Percentiles rank a stretch among this genome's conserved stretches.
Conservation (phyloP, 2,797 vertebrate species). For the Melanotaenia parkinsoni region DNA sequence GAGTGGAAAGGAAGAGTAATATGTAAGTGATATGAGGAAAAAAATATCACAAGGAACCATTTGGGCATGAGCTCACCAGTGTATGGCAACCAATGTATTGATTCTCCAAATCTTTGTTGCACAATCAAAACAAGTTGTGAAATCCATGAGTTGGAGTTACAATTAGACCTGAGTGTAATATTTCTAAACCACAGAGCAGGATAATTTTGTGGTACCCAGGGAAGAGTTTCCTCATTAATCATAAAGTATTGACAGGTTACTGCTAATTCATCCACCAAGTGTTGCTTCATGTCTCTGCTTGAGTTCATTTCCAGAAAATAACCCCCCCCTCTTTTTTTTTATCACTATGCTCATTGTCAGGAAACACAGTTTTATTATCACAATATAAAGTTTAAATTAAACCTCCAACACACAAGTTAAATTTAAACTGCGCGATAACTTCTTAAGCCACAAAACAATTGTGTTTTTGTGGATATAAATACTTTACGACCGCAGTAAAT, state of each 20-base stretch:
- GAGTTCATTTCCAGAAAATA: slow-evolving; percentile 3
- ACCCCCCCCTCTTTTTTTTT: not conserved
- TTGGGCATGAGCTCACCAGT: slow-evolving; percentile 59
- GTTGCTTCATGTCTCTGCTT: slow-evolving; percentile 20
- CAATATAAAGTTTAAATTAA: not conserved
- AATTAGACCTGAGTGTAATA: slow-evolving; percentile 36
- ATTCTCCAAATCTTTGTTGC: slow-evolving; percentile 60
- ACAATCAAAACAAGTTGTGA: slow-evolving; percentile 68
- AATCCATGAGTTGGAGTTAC: slow-evolving; percentile 38
- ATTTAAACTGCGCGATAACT: not conserved
- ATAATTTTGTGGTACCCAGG: slow-evolving; percentile 2
- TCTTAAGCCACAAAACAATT: not conserved
- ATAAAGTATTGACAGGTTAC: slow-evolving; percentile 28
- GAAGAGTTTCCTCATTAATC: slow-evolving; percentile 31
- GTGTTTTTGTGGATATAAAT: not conserved
- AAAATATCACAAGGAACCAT: slow-evolving; percentile 52
- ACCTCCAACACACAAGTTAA: not conserved
- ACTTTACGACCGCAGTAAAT: not conserved
- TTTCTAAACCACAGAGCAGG: slow-evolving; percentile 23
- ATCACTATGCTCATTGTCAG: not conserved
- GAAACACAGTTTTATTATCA: not conserved
- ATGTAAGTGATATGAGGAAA: slow-evolving; percentile 57
- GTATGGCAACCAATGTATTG: slow-evolving; percentile 49
- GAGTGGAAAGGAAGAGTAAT: slow-evolving; percentile 69
- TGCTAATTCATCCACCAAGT: slow-evolving; percentile 20